Conservation (phyloP, 2,113 vertebrate species). For the Ammospiza nelsoni region DNA sequence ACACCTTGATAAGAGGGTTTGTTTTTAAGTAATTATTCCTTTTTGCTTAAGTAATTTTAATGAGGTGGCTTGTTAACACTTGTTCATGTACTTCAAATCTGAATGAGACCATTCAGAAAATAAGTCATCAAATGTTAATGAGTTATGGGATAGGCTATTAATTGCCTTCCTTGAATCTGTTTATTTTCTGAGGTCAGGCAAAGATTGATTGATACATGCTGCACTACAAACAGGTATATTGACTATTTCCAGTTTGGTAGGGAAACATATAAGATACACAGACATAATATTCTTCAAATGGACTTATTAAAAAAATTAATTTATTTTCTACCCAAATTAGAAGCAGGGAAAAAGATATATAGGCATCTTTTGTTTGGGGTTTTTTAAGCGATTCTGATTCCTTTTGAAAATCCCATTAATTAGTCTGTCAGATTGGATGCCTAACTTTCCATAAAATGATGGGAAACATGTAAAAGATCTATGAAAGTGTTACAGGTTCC, state of each 20-base stretch:
- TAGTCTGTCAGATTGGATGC: not conserved
- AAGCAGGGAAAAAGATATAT: not conserved
- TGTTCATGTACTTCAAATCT: not conserved
- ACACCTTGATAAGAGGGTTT: not conserved
- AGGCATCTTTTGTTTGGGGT: not conserved
- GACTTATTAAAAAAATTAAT: not conserved
- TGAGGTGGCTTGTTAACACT: conserved; percentile 14
- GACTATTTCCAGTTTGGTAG: not conserved
- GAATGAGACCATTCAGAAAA: not conserved
- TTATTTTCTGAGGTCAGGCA: conserved; percentile 28
- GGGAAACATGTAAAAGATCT: not conserved
- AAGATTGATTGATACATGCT: not conserved
- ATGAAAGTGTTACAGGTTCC: not conserved
- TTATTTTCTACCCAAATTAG: not conserved
- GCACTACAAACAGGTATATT: not conserved
- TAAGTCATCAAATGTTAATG: conserved; percentile 32
- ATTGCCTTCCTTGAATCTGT: not conserved
- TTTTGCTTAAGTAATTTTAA: not conserved
- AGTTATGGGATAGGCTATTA: conserved; percentile 11
- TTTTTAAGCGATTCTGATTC: not conserved
- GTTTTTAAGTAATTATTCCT: not conserved
- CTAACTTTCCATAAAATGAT: not conserved
- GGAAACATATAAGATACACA: not conserved
- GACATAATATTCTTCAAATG: not conserved
- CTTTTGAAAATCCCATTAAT: not conserved